These are phyloP conservation scores for Metellina segmentata DNA, from an alignment of 2,888 invertebrate species.

Conservation along the genomic window DNA sequence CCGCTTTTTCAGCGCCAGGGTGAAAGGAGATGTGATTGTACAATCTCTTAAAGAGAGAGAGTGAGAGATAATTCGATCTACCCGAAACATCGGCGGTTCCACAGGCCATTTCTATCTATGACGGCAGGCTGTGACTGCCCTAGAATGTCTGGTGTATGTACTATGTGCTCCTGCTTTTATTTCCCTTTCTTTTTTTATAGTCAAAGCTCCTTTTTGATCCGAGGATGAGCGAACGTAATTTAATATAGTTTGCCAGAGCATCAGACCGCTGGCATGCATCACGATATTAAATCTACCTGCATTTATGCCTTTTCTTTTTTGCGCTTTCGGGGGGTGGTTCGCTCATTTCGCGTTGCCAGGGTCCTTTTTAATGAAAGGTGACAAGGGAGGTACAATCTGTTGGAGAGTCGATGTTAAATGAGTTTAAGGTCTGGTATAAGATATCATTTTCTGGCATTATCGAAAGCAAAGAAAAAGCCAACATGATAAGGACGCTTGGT, in stretches of 20 bases:
- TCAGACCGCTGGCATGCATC: slow-evolving; percentile 71
- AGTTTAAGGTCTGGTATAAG: too few species aligned
- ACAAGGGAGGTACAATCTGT: not conserved
- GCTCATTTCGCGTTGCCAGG: slow-evolving; percentile 11
- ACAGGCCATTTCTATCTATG: not conserved
- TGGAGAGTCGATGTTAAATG: too few species aligned
- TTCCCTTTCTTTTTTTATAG: slow-evolving; percentile 36
- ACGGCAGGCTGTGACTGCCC: not conserved
- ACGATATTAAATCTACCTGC: slow-evolving; percentile 76
- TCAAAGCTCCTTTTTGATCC: slow-evolving; percentile 70
- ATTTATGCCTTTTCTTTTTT: slow-evolving; percentile 54
- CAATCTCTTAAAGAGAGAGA: slow-evolving; percentile 77
- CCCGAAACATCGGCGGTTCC: slow-evolving; percentile 67
- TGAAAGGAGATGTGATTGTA: slow-evolving; percentile 73
- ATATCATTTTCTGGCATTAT: too few species aligned
- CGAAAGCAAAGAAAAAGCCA: too few species aligned
- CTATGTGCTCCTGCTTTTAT: slow-evolving; percentile 32
- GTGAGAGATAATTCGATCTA: slow-evolving; percentile 75
- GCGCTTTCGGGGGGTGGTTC: slow-evolving; percentile 14
- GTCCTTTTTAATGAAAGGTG: not conserved
- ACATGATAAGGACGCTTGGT: too few species aligned
- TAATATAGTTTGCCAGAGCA: slow-evolving; percentile 73
- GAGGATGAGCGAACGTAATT: slow-evolving; percentile 71
- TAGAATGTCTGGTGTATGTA: slow-evolving; percentile 24
- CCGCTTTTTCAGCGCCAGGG: slow-evolving; percentile 58